phyloP scores from a whole-genome alignment of 2,797 vertebrate species.

The Ispidina picta region DNA sequence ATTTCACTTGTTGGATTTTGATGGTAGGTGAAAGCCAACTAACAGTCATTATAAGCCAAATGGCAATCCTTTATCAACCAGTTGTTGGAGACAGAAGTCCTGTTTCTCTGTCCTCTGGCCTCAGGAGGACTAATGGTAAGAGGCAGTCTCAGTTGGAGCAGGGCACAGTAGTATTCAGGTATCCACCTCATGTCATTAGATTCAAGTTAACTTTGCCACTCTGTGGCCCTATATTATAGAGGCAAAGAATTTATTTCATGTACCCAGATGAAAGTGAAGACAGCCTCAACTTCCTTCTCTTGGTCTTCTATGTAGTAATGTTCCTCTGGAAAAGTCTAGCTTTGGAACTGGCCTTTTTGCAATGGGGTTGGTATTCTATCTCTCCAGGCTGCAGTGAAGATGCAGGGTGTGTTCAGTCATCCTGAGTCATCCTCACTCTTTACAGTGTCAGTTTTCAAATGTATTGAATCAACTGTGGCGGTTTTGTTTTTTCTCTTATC shows the following conservation, averaged over 20 bases:
- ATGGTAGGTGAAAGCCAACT: background rate
- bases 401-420: background rate
- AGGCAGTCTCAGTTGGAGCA: background rate
- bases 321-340: background rate
- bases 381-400: background rate
- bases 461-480: background rate
- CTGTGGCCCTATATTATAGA: background rate
- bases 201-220: background rate
- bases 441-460: background rate
- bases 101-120: background rate
- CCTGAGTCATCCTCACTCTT: background rate
- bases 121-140: background rate
- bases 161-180: background rate
- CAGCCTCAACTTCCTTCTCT: background rate
- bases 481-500: conserved; percentile 32
- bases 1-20: background rate
- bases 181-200: background rate
- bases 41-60: background rate
- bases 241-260: background rate
- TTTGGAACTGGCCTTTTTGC: background rate
- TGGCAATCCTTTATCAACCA: background rate
- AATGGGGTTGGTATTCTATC: background rate
- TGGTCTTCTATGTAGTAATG: background rate
- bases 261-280: background rate
- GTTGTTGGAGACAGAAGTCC: background rate